These are phyloP conservation scores for Tachycineta bicolor DNA, from an alignment of 2,113 vertebrate genomes.

Conservation along the genomic window DNA sequence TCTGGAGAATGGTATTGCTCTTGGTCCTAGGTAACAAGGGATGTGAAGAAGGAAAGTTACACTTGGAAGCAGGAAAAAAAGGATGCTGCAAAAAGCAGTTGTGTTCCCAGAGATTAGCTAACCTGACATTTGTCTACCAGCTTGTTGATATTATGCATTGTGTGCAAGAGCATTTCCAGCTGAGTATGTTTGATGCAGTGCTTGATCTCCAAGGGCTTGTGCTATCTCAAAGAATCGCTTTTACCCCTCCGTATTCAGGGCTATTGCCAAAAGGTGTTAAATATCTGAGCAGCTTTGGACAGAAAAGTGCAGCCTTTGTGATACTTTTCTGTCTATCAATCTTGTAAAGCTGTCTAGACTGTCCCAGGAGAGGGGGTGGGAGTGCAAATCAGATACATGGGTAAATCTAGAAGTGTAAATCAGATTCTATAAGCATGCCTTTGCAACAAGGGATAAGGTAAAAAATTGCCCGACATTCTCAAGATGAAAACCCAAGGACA, in stretches of 20 bases:
- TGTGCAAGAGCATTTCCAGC: not conserved
- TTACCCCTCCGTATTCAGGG: not conserved
- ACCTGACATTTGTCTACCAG: not conserved
- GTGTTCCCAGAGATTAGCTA: not conserved
- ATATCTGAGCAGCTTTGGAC: not conserved
- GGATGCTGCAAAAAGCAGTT: not conserved
- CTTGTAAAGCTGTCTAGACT: slow-evolving; percentile 31
- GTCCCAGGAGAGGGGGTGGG: not conserved
- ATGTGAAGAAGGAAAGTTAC: not conserved
- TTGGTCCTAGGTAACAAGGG: not conserved
- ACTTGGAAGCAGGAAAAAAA: not conserved
- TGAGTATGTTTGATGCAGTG: not conserved
- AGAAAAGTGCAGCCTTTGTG: not conserved
- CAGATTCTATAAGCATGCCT: not conserved
- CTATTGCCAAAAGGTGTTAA: not conserved
- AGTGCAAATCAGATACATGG: slow-evolving; percentile 33
- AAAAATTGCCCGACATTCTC: not conserved
- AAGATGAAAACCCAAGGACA: not conserved
- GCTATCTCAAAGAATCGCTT: not conserved
- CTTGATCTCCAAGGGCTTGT: not conserved
- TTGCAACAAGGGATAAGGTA: not conserved
- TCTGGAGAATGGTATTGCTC: not conserved
- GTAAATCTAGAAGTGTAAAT: slow-evolving; percentile 35
- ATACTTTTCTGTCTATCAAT: slow-evolving; percentile 10
- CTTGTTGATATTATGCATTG: not conserved